phyloP scores from a whole-genome alignment of 2,113 vertebrate species.

The Trichechus manatus region DNA sequence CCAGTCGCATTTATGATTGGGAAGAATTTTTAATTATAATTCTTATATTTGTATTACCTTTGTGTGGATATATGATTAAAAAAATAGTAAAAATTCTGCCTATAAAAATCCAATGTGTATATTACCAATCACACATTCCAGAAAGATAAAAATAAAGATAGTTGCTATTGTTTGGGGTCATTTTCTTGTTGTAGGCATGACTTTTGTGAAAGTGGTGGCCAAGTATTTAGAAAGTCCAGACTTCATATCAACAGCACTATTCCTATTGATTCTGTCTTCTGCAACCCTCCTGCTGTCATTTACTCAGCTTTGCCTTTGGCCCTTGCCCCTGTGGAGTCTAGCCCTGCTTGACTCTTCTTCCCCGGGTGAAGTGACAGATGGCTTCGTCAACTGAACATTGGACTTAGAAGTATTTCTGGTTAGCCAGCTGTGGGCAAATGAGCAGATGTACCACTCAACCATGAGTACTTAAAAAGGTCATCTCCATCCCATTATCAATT shows the following conservation, averaged over 20 bases:
- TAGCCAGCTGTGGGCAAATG: not conserved
- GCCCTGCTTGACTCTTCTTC: not conserved
- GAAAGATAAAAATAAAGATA: constrained; percentile 13
- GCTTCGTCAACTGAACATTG: not conserved
- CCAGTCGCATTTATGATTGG: not conserved
- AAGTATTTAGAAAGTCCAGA: not conserved
- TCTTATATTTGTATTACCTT: constrained; percentile 16
- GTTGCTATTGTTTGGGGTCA: not conserved
- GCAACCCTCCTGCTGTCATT: not conserved
- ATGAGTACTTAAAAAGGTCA: not conserved
- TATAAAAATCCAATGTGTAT: not conserved
- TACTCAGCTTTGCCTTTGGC: not conserved
- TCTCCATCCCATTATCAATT: not conserved
- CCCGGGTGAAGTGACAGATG: not conserved
- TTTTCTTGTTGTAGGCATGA: not conserved
- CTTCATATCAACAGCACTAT: not conserved
- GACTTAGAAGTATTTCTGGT: not conserved
- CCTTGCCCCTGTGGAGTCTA: not conserved
- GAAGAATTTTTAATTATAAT: not conserved
- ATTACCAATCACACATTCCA: not conserved
- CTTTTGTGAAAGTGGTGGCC: constrained; percentile 1
- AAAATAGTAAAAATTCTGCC: constrained; percentile 1
- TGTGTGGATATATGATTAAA: not conserved
- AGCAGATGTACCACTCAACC: not conserved
- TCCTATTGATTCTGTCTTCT: not conserved